Conservation (phyloP, 2,888 invertebrate genomes). For the Drosophila dives region DNA sequence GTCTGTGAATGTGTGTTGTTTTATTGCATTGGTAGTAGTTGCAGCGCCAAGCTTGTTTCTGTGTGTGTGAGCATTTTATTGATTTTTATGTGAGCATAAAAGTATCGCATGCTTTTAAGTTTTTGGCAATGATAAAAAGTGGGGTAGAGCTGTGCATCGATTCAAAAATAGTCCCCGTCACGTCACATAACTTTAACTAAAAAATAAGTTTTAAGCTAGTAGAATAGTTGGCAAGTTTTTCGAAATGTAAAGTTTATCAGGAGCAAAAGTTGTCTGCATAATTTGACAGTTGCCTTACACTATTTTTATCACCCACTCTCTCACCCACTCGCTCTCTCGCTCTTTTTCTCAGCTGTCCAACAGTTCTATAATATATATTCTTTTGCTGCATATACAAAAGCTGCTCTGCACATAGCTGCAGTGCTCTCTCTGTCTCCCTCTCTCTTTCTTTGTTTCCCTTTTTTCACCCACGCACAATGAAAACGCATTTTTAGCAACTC, state of each 20-base stretch:
- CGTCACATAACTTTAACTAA: conserved; percentile 11
- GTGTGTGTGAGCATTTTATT: conserved; percentile 54
- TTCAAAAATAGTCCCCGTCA: neutral
- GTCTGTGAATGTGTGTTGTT: conserved; percentile 33
- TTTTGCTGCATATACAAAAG: conserved; percentile 22
- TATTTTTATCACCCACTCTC: conserved; percentile 30
- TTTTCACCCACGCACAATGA: neutral
- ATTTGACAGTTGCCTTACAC: conserved; percentile 38
- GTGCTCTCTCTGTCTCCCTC: neutral
- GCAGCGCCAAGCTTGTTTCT: conserved; percentile 18
- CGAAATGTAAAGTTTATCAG: conserved; percentile 24
- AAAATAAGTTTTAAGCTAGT: conserved; percentile 29
- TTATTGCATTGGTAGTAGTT: conserved; percentile 49
- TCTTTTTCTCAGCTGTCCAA: conserved; percentile 15
- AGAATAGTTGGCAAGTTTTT: conserved; percentile 26
- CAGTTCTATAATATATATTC: conserved; percentile 43
- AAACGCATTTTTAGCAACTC: conserved; percentile 15
- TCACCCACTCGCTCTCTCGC: neutral
- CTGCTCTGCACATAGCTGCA: conserved; percentile 24
- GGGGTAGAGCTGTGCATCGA: conserved; percentile 12
- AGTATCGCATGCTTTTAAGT: conserved; percentile 46
- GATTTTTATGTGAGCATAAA: conserved; percentile 60
- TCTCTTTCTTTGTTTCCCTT: neutral
- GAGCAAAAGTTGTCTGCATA: conserved; percentile 36
- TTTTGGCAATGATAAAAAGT: conserved; percentile 46